A percentile compares a stretch with the other conserved stretches of the same genome.
Conservation (phyloP, 2,113 vertebrate species). For the Aldabrachelys gigantea region DNA sequence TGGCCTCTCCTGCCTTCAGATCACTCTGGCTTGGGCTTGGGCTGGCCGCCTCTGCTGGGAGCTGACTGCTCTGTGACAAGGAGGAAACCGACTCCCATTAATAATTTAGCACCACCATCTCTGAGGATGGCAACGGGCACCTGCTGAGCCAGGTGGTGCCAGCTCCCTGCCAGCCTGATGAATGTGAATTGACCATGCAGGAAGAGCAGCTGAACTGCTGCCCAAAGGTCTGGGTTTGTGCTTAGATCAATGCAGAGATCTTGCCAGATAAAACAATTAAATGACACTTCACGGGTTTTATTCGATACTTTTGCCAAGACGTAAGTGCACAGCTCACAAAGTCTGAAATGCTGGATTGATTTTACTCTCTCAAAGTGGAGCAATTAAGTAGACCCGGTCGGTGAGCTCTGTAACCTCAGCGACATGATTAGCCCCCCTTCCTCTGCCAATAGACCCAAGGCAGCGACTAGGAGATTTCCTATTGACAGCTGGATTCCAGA, state of each 20-base stretch:
- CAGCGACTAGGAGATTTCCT: neutral
- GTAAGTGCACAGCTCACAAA: constrained; percentile 47
- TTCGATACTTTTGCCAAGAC: constrained; percentile 54
- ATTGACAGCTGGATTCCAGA: accelerated
- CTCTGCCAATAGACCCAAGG: neutral
- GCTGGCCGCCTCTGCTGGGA: too few relatives aligned
- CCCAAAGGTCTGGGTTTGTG: accelerated
- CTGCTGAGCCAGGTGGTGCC: neutral
- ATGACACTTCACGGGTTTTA: constrained; percentile 65
- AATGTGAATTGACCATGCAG: neutral
- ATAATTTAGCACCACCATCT: neutral
- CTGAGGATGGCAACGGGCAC: neutral
- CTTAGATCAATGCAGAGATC: constrained; percentile 13
- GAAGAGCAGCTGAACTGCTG: neutral
- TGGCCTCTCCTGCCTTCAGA: too few relatives aligned
- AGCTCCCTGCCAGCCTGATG: too few relatives aligned
- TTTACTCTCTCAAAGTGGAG: constrained; percentile 61
- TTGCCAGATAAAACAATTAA: constrained; percentile 42
- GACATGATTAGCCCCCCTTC: neutral
- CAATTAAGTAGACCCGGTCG: constrained; percentile 56
- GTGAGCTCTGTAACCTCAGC: neutral
- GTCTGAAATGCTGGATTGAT: constrained; percentile 64
- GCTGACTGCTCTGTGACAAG: too few relatives aligned
- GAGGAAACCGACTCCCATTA: too few relatives aligned
- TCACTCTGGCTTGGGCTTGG: too few relatives aligned